A percentile compares a stretch with the other conserved stretches of the same genome.
These are phyloP conservation scores for Choloepus didactylus DNA, from an alignment of 2,797 vertebrate genomes.

Conservation along the genomic window DNA sequence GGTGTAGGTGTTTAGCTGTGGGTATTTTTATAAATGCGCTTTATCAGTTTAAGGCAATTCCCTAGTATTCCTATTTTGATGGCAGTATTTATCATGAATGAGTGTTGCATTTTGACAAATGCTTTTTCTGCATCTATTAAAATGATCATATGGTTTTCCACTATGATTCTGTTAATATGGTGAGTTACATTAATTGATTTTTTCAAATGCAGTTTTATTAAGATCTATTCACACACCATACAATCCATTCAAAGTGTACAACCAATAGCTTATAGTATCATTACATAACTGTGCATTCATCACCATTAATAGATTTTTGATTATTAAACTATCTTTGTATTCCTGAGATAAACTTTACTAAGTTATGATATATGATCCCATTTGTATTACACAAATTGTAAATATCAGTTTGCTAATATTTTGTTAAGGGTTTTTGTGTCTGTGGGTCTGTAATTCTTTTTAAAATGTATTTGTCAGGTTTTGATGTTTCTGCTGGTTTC, in stretches of 20 bases:
- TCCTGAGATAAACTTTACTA: not conserved
- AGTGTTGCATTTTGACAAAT: not conserved
- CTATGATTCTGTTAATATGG: not conserved
- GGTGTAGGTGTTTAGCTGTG: not conserved
- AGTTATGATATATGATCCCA: not conserved
- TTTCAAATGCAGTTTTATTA: too few species aligned
- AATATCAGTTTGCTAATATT: not conserved
- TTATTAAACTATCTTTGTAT: not conserved
- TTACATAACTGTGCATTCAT: too few species aligned
- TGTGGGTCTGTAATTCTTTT: not conserved
- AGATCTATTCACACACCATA: too few species aligned
- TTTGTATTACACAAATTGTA: not conserved
- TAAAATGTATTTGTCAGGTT: not conserved
- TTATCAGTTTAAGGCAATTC: conserved; percentile 22
- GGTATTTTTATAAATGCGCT: not conserved
- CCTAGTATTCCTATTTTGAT: not conserved
- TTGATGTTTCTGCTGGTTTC: not conserved
- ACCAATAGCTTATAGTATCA: too few species aligned
- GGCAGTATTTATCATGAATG: not conserved
- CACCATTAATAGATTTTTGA: not conserved
- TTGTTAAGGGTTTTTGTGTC: not conserved
- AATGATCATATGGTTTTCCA: not conserved
- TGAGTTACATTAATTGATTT: not conserved
- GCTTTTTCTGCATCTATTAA: not conserved
- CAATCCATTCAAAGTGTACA: too few species aligned